Conservation (phyloP, 1,140 invertebrate genomes). For the Hirudo medicinalis region DNA sequence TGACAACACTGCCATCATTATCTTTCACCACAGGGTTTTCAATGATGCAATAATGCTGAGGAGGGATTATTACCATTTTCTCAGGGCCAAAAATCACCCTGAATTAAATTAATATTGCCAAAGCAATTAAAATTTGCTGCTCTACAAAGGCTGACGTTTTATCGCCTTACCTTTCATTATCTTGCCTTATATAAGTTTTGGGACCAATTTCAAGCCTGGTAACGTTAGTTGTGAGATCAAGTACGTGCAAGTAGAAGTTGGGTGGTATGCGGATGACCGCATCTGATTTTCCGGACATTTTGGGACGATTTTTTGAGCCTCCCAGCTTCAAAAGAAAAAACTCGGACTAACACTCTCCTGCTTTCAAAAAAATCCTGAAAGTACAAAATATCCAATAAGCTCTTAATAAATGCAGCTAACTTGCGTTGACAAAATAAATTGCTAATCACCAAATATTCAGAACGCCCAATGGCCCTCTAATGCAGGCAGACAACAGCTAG, state of each 20-base stretch:
- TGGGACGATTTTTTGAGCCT: too few relatives aligned
- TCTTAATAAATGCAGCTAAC: too few relatives aligned
- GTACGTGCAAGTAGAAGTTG: conserved; percentile 45
- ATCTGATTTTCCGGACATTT: conserved; percentile 21
- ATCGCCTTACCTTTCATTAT: conserved; percentile 43
- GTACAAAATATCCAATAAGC: too few relatives aligned
- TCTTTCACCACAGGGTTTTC: conserved; percentile 42
- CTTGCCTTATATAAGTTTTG: conserved; percentile 44
- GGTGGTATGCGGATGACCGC: conserved; percentile 43
- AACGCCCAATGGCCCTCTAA: too few relatives aligned
- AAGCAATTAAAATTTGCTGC: background rate
- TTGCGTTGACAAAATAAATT: too few relatives aligned
- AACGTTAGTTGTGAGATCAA: conserved; percentile 46
- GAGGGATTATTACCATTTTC: conserved; percentile 46
- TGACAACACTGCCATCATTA: conserved; percentile 34
- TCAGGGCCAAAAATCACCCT: conserved; percentile 41
- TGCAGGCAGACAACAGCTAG: too few relatives aligned
- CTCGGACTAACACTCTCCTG: too few relatives aligned
- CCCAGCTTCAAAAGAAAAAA: too few relatives aligned
- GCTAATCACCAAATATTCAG: too few relatives aligned
- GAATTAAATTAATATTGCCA: conserved; percentile 7
- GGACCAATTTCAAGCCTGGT: conserved; percentile 45
- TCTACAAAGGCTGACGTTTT: background rate
- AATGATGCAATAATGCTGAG: conserved; percentile 44
- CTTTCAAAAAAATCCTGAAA: too few relatives aligned